Conservation (phyloP, 64 coral and sea anemone species). For the Porites lutea region DNA sequence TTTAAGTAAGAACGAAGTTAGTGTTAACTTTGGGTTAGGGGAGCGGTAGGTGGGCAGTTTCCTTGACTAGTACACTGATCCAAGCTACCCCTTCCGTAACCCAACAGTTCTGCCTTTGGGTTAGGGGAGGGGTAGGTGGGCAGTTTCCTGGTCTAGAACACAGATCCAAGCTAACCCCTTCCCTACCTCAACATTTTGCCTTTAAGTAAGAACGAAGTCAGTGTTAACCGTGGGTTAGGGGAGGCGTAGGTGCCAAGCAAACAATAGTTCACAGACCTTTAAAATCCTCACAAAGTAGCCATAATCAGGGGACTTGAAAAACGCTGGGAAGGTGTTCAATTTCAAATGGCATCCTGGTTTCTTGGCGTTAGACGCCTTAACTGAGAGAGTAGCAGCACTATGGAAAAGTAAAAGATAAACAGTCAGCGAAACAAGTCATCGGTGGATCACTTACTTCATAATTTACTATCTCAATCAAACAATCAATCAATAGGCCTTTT, state of each 20-base stretch:
- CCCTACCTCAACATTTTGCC: too few relatives aligned
- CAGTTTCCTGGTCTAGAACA: too few relatives aligned
- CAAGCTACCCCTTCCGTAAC: too few relatives aligned
- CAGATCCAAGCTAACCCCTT: too few relatives aligned
- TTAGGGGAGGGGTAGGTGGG: too few relatives aligned
- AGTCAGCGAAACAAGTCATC: neutral
- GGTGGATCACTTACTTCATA: neutral
- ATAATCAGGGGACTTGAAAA: neutral
- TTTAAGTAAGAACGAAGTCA: too few relatives aligned
- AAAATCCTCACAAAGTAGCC: conserved; percentile 31
- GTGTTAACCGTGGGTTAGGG: too few relatives aligned
- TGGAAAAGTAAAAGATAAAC: neutral
- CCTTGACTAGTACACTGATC: too few relatives aligned
- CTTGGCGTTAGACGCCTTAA: conserved; percentile 11
- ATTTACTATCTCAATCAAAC: neutral
- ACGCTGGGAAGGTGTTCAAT: conserved; percentile 22
- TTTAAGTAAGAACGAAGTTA: too few relatives aligned
- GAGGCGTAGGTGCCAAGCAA: neutral
- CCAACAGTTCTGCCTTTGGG: too few relatives aligned
- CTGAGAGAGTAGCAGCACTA: conserved; percentile 35
- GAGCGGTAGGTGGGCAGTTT: too few relatives aligned
- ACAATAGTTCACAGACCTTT: conserved; percentile 29
- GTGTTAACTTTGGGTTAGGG: too few relatives aligned
- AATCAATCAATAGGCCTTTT: neutral
- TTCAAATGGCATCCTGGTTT: neutral